Conservation (phyloP, 2,797 vertebrate genomes). For the Sternotherus odoratus region DNA sequence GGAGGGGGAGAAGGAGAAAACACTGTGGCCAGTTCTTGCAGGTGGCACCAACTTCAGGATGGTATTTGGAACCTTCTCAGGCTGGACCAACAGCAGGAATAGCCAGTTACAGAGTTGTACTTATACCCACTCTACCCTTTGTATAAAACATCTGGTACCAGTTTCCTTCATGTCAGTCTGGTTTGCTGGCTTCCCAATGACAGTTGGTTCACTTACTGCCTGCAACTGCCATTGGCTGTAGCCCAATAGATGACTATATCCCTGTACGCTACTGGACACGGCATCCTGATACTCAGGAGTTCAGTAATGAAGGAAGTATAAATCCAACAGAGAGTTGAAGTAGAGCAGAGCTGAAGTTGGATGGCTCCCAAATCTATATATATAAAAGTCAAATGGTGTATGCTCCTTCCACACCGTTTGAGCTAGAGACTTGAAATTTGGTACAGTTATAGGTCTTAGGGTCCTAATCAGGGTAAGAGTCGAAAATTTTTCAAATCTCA, state of each 20-base stretch:
- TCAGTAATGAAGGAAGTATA: neutral
- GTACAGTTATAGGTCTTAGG: no score
- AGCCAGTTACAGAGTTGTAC: neutral
- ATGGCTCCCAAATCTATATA: neutral
- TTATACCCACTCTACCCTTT: neutral
- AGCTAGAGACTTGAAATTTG: no score
- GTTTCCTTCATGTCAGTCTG: neutral
- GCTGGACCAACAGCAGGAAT: neutral
- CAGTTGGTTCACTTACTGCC: neutral
- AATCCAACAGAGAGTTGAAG: neutral
- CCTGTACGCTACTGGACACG: neutral
- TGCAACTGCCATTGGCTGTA: neutral
- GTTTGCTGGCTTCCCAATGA: neutral
- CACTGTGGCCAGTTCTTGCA: neutral
- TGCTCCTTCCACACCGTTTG: no score
- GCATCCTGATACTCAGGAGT: neutral
- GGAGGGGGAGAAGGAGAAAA: neutral
- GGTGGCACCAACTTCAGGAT: neutral
- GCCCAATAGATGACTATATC: neutral
- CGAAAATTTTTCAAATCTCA: no score
- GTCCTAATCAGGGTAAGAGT: no score
- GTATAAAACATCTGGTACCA: neutral
- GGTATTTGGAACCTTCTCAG: neutral
- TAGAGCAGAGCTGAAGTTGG: neutral
- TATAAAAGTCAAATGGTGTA: no score